These are phyloP conservation scores for Lacerta viridis DNA, from an alignment of 2,797 vertebrate genomes.

Conservation along the genomic window DNA sequence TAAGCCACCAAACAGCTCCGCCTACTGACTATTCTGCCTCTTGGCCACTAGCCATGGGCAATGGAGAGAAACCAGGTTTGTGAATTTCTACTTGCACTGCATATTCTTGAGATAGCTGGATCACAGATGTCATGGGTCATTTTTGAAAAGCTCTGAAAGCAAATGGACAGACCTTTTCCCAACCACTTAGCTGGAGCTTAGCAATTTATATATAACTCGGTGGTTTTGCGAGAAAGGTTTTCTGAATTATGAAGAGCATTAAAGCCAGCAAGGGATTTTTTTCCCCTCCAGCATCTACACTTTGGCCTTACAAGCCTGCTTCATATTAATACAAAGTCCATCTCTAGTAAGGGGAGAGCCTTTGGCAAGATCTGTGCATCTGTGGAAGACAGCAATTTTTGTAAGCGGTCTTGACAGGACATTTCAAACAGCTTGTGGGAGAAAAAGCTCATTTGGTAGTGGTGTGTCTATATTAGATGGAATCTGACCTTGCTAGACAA, in stretches of 20 bases:
- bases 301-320: constrained; percentile 7
- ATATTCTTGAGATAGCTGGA: background rate
- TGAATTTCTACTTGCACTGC: background rate
- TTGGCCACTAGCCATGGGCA: background rate
- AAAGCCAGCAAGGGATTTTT: constrained; percentile 8
- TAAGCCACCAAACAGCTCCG: background rate
- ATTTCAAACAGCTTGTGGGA: constrained; percentile 21
- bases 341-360: background rate
- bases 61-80: background rate
- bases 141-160: background rate
- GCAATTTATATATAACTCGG: background rate
- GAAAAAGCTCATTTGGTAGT: background rate
- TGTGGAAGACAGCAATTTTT: constrained; percentile 21
- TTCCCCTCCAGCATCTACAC: background rate
- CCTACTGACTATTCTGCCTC: background rate
- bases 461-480: background rate
- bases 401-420: constrained; percentile 22
- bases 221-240: background rate
- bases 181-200: background rate
- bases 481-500: background rate
- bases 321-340: constrained; percentile 18
- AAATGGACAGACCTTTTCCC: background rate
- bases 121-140: background rate
- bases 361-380: constrained; percentile 21
- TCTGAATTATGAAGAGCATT: constrained; percentile 13